Conservation (phyloP, 2,797 vertebrate species). For the Crenichthys baileyi region DNA sequence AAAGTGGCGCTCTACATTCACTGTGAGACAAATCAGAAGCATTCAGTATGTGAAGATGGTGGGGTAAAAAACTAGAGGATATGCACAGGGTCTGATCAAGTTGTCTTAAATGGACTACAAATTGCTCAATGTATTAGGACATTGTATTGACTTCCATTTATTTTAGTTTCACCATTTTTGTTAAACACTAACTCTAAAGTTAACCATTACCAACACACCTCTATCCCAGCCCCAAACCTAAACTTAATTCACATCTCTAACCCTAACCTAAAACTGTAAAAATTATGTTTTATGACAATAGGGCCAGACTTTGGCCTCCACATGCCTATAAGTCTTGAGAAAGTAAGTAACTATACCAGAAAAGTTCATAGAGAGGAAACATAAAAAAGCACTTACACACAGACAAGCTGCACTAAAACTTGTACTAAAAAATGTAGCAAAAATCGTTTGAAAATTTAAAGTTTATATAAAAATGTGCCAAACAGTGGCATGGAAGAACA, state of each 20-base stretch:
- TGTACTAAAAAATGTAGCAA: neutral
- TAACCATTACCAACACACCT: no score
- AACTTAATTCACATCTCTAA: no score
- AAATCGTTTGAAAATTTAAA: neutral
- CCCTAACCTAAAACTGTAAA: no score
- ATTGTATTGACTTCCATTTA: neutral
- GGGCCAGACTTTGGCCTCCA: no score
- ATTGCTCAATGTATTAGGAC: neutral
- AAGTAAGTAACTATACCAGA: neutral
- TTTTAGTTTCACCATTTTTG: neutral
- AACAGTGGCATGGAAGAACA: conserved; percentile 7
- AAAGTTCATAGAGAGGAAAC: neutral
- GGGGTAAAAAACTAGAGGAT: conserved; percentile 32
- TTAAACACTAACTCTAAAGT: no score
- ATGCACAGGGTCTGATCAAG: conserved; percentile 45
- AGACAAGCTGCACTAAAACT: conserved; percentile 4
- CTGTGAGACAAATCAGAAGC: conserved; percentile 65
- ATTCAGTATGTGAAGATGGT: conserved; percentile 53
- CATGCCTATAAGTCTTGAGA: neutral
- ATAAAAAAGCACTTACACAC: conserved; percentile 15
- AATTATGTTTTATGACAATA: no score
- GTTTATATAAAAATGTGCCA: conserved; percentile 19
- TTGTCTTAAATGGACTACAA: conserved; percentile 38
- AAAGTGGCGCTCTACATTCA: conserved; percentile 60
- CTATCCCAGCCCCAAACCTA: no score